phyloP scores from a whole-genome alignment of 2,113 vertebrate genomes.

The Romanogobio albipinnatus region DNA sequence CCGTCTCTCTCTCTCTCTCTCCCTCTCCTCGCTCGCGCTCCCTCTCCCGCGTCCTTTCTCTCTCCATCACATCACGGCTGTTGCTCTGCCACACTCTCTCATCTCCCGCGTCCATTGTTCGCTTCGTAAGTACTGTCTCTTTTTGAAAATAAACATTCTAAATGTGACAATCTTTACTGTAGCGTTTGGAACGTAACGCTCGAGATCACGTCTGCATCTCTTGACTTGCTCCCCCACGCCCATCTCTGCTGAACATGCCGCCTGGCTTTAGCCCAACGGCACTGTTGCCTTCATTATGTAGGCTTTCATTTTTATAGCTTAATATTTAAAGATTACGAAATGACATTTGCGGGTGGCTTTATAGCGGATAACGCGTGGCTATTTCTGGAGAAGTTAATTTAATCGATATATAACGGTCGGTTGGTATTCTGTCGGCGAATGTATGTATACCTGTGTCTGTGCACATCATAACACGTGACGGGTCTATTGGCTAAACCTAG shows the following conservation, averaged over 20 bases:
- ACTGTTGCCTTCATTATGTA: not conserved
- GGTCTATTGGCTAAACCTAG: not conserved
- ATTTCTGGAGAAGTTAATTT: not conserved
- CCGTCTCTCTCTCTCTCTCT: not conserved
- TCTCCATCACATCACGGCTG: not conserved
- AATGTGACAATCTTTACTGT: not conserved
- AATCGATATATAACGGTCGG: not conserved
- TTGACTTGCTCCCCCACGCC: slow-evolving; percentile 51
- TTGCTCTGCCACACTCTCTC: slow-evolving; percentile 13
- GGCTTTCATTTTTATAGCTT: not conserved
- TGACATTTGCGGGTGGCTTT: not conserved
- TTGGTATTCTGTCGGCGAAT: not conserved
- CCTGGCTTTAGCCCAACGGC: slow-evolving; percentile 2
- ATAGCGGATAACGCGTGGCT: not conserved
- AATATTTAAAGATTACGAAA: not conserved
- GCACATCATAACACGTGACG: not conserved
- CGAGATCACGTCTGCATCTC: slow-evolving; percentile 27
- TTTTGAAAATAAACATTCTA: not conserved
- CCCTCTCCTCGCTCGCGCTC: not conserved
- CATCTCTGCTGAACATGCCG: slow-evolving; percentile 7
- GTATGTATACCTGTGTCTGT: not conserved
- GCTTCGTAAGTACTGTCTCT: not conserved
- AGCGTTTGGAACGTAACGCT: not conserved
- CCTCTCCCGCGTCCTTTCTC: not conserved
- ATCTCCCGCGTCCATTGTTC: slow-evolving; percentile 12